Base-by-base conservation (phyloP, 2,797 vertebrate species). In the Acomys russatus region DNA sequence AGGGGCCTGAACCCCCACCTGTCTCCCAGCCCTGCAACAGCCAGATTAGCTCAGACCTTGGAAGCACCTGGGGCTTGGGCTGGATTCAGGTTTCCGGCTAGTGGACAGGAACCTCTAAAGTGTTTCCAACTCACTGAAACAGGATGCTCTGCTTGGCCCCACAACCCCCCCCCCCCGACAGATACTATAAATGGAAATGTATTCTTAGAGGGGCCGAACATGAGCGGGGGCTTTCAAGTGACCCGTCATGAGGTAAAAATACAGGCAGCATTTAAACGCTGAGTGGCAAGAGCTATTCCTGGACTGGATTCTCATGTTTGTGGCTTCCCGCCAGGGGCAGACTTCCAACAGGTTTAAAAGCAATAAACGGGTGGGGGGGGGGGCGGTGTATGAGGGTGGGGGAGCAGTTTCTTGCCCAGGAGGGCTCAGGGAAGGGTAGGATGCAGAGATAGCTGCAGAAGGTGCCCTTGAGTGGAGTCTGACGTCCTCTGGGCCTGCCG, bases 101-200 rank as follows among this genome's bases (percentile, higher is more conserved):
- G 86, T 73, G 86, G 93, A 80, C 88, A 59, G 95, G 44, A 76
- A 96, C 93, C 97, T 98, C 97, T 25, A 94, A 88, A 93, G 88
- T 66, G 87, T 76, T 97, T 98, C 97, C 91, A 61, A 97, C 96
- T 96, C 92, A 77, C 93, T 97, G 97, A 98, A 98, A 98, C 95
- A 97, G 98, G 98, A 98, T 96, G 87, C 87, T 96, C 96, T 89
- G 66, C 59, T 12, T 25, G 64, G 76, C 78, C 90, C 91, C 97
- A 88, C 95, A 94, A 82, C 95, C 88, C 85, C 79, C 25, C 87
- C 94, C 87, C 88, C 80, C 22, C 95, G 96, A 96, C 73, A 90
- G 91, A 97, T n/a, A 96, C 98, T 99, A 98, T 98, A 98, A 98
- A 98, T 98, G 98, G 98, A 98, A 98, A 97, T 96, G 93, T 97